Evolutionary conservation across 2,797 vertebrate genomes (phyloP).

Genomic region (Enteromius unitaeniatus): DNA sequence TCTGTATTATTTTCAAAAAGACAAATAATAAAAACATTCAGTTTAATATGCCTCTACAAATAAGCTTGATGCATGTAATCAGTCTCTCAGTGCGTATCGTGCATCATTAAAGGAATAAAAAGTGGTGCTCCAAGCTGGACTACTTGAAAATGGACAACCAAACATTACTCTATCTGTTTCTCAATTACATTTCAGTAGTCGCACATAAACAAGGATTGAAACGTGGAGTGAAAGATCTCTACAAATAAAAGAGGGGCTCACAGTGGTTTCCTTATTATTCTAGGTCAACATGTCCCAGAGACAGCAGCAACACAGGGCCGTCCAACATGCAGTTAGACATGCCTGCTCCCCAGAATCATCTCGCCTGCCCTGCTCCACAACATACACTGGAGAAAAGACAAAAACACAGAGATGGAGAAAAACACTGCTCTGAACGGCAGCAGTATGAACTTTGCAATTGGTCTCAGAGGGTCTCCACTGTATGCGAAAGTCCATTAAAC

Average conservation of each 20-base stretch:
- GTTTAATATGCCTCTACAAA: slow-evolving; percentile 40
- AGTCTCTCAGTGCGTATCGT: slow-evolving; percentile 53
- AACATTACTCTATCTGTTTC: slow-evolving; percentile 24
- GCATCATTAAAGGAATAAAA: slow-evolving; percentile 45
- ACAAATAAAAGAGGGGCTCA: slow-evolving; percentile 8
- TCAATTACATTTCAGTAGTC: slow-evolving; percentile 41
- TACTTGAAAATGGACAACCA: slow-evolving; percentile 32
- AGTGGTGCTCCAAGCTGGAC: slow-evolving; percentile 38
- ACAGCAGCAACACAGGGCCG: slow-evolving; percentile 92
- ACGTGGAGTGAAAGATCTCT: slow-evolving; percentile 39
- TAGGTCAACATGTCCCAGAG: slow-evolving; percentile 91
- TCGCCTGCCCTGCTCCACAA: slow-evolving; percentile 84
- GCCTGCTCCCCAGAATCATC: slow-evolving; percentile 77
- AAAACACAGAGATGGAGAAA: slow-evolving; percentile 28
- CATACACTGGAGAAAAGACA: slow-evolving; percentile 77
- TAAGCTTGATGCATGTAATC: slow-evolving; percentile 35
- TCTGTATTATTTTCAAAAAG: slow-evolving; percentile 6
- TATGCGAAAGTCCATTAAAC: neutral
- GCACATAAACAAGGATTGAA: slow-evolving; percentile 45
- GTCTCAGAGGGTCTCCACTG: neutral
- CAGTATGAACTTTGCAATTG: neutral
- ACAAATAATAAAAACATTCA: slow-evolving; percentile 42
- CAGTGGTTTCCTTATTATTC: slow-evolving; percentile 13
- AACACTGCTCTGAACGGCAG: neutral
- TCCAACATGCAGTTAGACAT: slow-evolving; percentile 86